These are phyloP conservation scores for Phylloscopus whistleri DNA, from an alignment of 2,113 vertebrate genomes.

Conservation along the genomic window DNA sequence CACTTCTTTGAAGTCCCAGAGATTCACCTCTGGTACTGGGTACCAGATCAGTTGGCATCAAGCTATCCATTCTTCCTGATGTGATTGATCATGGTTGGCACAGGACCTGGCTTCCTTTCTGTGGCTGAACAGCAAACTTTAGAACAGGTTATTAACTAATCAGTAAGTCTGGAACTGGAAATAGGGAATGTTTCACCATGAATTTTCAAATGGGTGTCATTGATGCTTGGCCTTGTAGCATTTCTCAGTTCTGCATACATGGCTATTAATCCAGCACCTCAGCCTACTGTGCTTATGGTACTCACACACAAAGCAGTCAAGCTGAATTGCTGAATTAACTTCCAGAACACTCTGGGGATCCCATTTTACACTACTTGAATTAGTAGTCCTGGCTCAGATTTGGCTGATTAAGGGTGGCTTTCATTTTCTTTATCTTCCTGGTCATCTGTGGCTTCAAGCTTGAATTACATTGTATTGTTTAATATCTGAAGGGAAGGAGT, in stretches of 20 bases:
- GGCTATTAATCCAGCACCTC: background rate
- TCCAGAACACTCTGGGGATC: background rate
- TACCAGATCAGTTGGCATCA: background rate
- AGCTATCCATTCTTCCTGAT: background rate
- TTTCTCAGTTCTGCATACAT: background rate
- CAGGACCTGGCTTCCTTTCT: background rate
- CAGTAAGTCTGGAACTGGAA: background rate
- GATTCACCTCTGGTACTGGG: background rate
- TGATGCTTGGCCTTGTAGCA: background rate
- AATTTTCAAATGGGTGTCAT: background rate
- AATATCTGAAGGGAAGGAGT: background rate
- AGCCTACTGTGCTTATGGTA: background rate
- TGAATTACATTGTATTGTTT: background rate
- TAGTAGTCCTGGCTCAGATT: background rate
- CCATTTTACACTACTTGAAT: background rate
- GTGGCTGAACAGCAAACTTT: background rate
- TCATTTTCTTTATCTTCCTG: background rate
- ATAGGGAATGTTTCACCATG: background rate
- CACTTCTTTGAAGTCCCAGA: background rate
- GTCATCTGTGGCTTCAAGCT: background rate
- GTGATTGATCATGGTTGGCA: background rate
- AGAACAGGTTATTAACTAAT: background rate
- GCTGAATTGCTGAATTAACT: background rate
- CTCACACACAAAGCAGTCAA: background rate
- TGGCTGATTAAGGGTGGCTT: background rate